Evolutionary conservation across 1,140 invertebrate genomes (phyloP).

Genomic region (Cydia pomonella): DNA sequence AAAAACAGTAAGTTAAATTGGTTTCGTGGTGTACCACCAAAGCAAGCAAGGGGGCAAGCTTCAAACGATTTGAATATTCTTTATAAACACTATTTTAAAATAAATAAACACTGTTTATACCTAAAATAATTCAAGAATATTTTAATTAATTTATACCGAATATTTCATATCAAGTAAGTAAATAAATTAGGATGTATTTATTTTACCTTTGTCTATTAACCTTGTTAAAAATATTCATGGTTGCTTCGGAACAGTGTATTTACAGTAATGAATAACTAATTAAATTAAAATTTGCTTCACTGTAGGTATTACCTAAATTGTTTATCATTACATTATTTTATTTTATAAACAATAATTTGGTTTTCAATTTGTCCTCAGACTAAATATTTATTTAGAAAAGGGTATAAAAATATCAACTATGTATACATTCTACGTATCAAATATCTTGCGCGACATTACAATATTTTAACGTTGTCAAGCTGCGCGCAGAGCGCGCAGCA

Average conservation of each 20-base stretch:
- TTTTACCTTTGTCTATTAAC: neutral
- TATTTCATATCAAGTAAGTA: too few species aligned
- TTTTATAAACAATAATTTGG: neutral
- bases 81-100: too few species aligned
- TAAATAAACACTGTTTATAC: too few species aligned
- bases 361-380: neutral
- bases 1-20: conserved; percentile 35
- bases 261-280: conserved; percentile 10
- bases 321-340: neutral
- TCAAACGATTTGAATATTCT: too few species aligned
- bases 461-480: too few species aligned
- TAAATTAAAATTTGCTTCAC: neutral
- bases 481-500: too few species aligned
- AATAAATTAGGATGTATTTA: neutral
- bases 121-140: too few species aligned
- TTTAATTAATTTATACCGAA: too few species aligned
- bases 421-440: too few species aligned
- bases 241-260: neutral
- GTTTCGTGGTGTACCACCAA: neutral
- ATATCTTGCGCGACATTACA: too few species aligned
- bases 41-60: too few species aligned
- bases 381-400: neutral
- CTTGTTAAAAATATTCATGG: conserved; percentile 1
- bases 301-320: neutral
- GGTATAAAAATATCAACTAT: neutral